Conservation (phyloP, 2,113 vertebrate species). For the Suncus etruscus region DNA sequence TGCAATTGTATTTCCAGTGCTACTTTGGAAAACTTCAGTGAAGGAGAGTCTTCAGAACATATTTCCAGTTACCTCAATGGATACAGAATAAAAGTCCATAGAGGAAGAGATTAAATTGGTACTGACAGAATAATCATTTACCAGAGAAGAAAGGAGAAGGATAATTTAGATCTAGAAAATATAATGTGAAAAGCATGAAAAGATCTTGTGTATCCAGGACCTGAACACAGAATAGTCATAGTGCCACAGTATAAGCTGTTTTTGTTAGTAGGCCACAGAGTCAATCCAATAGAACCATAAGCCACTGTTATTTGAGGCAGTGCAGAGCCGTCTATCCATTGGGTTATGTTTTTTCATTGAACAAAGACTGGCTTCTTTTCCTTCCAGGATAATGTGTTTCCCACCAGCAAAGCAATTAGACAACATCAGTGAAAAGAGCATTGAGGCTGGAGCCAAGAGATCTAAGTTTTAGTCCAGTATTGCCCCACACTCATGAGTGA, state of each 20-base stretch:
- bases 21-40: not conserved
- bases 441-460: not conserved
- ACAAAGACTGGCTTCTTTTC: conserved; percentile 43
- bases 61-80: not conserved
- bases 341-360: not conserved
- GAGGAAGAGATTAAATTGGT: not conserved
- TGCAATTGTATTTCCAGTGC: not conserved
- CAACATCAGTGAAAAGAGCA: not conserved
- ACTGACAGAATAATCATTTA: not conserved
- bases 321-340: not conserved
- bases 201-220: not conserved
- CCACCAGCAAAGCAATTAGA: not conserved
- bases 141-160: not conserved
- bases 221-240: not conserved
- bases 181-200: not conserved
- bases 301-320: not conserved
- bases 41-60: not conserved
- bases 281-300: not conserved
- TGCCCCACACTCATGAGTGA: not conserved
- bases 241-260: not conserved
- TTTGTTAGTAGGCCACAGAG: not conserved
- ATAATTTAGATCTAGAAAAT: not conserved
- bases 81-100: not conserved
- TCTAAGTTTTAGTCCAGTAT: not conserved
- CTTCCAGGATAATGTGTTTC: not conserved